Percentiles rank a stretch among this genome's conserved stretches.
phyloP scores from a whole-genome alignment of 2,888 invertebrate genomes.

The Podotricha telesiphe region DNA sequence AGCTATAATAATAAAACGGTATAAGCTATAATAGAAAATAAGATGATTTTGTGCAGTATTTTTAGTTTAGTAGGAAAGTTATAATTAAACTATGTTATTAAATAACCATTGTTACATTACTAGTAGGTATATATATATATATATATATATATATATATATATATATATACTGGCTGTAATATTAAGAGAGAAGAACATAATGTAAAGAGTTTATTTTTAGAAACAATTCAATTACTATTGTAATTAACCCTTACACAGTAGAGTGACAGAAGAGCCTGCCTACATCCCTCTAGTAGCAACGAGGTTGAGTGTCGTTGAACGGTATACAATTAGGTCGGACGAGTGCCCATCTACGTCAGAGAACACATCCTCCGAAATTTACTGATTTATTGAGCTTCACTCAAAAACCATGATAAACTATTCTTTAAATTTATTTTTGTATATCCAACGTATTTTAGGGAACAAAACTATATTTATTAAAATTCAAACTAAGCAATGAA shows the following conservation, averaged over 20 bases:
- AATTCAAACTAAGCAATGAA: neutral
- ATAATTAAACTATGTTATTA: too few species aligned
- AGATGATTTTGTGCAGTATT: neutral
- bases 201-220: neutral
- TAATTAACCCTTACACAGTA: slow-evolving; percentile 49
- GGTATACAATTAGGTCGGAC: slow-evolving; percentile 75
- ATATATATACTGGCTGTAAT: neutral
- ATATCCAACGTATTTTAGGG: neutral
- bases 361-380: slow-evolving; percentile 52
- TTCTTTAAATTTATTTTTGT: slow-evolving; percentile 1
- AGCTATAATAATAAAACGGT: neutral
- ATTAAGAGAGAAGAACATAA: neutral
- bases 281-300: slow-evolving; percentile 52
- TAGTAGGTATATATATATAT: too few species aligned
- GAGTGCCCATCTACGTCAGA: slow-evolving; percentile 58
- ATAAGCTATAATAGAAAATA: too few species aligned
- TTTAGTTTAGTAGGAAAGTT: neutral
- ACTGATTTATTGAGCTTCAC: slow-evolving; percentile 22
- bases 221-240: slow-evolving; percentile 47
- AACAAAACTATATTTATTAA: neutral
- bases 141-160: too few species aligned
- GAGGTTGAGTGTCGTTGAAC: slow-evolving; percentile 75
- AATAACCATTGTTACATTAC: neutral
- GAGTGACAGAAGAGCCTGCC: slow-evolving; percentile 9
- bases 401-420: neutral